Evolutionary conservation across 2,888 invertebrate genomes (phyloP), one percentile per base, ranked within the genome.

Genomic region (Mythimna albipuncta): DNA sequence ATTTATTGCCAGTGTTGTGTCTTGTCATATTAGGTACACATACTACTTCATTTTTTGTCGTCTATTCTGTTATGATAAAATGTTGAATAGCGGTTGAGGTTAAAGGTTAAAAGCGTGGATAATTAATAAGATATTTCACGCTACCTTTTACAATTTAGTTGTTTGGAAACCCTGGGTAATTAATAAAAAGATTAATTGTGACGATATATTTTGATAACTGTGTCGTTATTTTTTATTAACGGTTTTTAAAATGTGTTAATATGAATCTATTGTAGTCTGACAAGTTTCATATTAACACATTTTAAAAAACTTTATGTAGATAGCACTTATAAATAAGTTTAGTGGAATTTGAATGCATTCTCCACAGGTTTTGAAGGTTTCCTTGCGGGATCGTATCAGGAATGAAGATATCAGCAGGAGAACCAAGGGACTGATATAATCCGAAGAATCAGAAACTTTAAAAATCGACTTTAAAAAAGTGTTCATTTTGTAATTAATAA

Each of bases 31-130:
- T 41, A 67, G 47, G 16, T 21, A 62, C 41, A 57, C 7, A 71
- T 9, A 44, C 10, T 10, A 41, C 1, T 5, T 47, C 5, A 13
- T 47, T 54, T 74, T 67, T 38, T 57, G 16, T 41, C 21, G 21
- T 9, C 2, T 44, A 64, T 55, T 74, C 32, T 61, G 50, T 26
- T 67, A 62, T 57, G 50, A 73, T 38, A 62, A 55, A 62, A 64
- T 75, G 26, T 19, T 44, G 6, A 10, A 26, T 50, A 64, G 59
- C 59, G 44, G 55, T 64, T 19, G 38, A 35, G 58, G 66, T 32
- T 52, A 64, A 64, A 74, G 66, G 65, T 74, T 63, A 69, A 41
- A 44, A 72, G 79, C 78, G 62, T 68, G 64, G 55, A 71, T 77
- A 61, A 64, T n/a, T 72, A 71, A 77, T 77, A 44, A 26, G 26